phyloP scores from a whole-genome alignment of 2,888 invertebrate species.

The Muscina levida region DNA sequence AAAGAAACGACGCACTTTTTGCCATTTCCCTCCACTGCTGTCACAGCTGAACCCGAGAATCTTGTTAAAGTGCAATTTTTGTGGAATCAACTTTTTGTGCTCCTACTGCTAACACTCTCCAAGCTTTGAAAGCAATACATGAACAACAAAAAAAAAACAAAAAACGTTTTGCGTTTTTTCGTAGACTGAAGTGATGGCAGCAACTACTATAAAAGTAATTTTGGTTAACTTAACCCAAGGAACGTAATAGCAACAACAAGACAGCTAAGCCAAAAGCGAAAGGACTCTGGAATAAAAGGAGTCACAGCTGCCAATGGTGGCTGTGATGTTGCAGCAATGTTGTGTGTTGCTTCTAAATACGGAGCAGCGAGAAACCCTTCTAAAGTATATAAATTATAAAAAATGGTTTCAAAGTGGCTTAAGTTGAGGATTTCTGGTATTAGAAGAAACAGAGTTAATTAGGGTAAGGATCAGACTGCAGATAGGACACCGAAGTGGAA shows the following conservation, averaged over 20 bases:
- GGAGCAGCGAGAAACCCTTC: constrained; percentile 9
- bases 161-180: constrained; percentile 12
- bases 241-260: not conserved
- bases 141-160: not conserved
- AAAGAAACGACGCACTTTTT: constrained; percentile 35
- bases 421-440: constrained; percentile 35
- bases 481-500: not conserved
- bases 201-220: constrained; percentile 59
- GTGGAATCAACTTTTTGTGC: constrained; percentile 33
- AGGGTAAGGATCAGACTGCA: constrained; percentile 26
- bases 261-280: not conserved
- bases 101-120: constrained; percentile 36
- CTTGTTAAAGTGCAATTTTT: constrained; percentile 51
- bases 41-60: constrained; percentile 37
- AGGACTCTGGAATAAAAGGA: constrained; percentile 32
- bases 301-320: constrained; percentile 56
- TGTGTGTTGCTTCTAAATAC: constrained; percentile 8
- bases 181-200: constrained; percentile 56
- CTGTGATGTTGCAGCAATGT: not conserved
- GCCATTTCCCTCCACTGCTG: not conserved
- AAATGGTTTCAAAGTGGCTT: constrained; percentile 28
- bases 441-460: constrained; percentile 33
- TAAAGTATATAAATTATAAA: constrained; percentile 20
- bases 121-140: constrained; percentile 14
- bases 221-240: constrained; percentile 53